phyloP scores from a whole-genome alignment of 2,888 invertebrate genomes.

The Laothoe populi region DNA sequence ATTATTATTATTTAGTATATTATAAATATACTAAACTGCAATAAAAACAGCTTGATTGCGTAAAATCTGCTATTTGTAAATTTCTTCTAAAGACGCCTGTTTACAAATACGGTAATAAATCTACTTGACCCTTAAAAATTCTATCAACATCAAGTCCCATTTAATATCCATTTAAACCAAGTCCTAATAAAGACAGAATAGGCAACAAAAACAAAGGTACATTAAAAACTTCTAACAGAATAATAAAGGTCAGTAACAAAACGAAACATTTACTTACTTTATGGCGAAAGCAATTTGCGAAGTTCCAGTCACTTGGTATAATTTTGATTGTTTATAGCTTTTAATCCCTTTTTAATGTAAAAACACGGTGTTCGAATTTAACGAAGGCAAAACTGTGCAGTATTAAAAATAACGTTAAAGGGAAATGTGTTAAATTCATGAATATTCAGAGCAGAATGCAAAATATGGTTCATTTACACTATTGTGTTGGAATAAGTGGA shows the following conservation, averaged over 20 bases:
- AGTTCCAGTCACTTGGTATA: slow-evolving; percentile 38
- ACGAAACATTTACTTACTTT: slow-evolving; percentile 27
- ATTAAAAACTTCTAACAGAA: slow-evolving; percentile 20
- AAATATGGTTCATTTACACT: slow-evolving; percentile 22
- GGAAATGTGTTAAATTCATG: slow-evolving; percentile 13
- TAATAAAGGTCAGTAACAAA: slow-evolving; percentile 21
- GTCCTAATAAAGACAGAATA: slow-evolving; percentile 3
- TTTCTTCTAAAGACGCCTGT: too few relatives aligned
- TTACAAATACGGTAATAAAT: background rate
- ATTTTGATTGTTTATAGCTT: slow-evolving; percentile 42
- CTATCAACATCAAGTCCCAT: background rate
- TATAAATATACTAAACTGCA: too few relatives aligned
- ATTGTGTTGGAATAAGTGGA: slow-evolving; percentile 1
- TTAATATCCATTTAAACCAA: background rate
- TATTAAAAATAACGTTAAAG: slow-evolving; percentile 7
- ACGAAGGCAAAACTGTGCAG: slow-evolving; percentile 7
- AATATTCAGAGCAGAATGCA: slow-evolving; percentile 13
- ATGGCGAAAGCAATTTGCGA: slow-evolving; percentile 39
- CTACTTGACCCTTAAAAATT: background rate
- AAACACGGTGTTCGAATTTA: slow-evolving; percentile 14
- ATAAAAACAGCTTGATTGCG: too few relatives aligned
- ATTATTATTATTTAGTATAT: too few relatives aligned
- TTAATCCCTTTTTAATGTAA: slow-evolving; percentile 30
- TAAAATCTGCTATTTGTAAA: too few relatives aligned
- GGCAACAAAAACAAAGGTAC: slow-evolving; percentile 11